Evolutionary conservation across 2,797 vertebrate genomes (phyloP), one percentile per base, ranked within the genome.

Genomic region (Tenualosa thibaudeaui): DNA sequence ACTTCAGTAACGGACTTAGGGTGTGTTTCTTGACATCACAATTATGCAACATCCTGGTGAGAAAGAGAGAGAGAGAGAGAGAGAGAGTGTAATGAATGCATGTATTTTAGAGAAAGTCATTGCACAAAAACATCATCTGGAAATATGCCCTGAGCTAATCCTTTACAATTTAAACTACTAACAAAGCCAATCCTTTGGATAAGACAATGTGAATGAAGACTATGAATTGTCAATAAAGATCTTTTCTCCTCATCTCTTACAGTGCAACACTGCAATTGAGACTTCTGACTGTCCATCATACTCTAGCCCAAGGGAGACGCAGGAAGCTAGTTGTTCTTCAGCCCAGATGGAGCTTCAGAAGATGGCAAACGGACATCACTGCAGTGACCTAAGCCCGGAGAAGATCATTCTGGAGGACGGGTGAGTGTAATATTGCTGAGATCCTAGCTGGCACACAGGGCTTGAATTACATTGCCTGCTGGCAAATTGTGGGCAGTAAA

Each of bases 291-390:
- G 62, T 68, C 62, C 62, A 68, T 68, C 26, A 31, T 68, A 26
- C 2, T 5, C 62, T 13, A 12, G 62, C 12, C 62, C 24, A 68
- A 37, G 13, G 8, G 24, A 68, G 62, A 68, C 1, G 26, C 51
- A 13, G 49, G 82, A 26, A 46, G 37, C 87, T 86, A 86, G 82
- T 37, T 75, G 40, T 3, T 86, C 43, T 51, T 62, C 22, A 49
- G 37, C 78, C 75, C 13, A 81, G 22, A 96, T 96, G 95, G 95
- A 96, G 86, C 93, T 95, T 26, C 91, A 94, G 85, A 96, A 95
- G 90, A 91, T 95, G 40, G 22, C 84, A 4, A 95, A 96, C 0
- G 95, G 95, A 71, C 89, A 75, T 82, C 91, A 94, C 85, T 89
- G 82, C 85, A 90, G 31, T 60, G 87, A 89, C 26, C 68, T 58